A percentile compares a stretch with the other conserved stretches of the same genome.
Evolutionary conservation across 2,797 vertebrate species (phyloP).

Genomic region (Sebastes goodei): DNA sequence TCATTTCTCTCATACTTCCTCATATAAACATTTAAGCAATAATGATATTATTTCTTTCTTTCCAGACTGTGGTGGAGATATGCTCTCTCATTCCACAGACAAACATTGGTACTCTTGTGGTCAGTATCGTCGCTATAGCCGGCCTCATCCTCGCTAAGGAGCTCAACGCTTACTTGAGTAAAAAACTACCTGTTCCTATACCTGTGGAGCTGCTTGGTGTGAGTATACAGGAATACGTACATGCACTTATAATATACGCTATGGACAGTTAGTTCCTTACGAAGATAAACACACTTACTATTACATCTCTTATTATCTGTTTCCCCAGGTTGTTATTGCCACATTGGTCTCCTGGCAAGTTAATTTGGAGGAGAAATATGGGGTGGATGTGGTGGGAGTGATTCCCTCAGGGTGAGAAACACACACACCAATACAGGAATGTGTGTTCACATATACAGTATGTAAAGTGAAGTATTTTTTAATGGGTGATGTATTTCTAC

Average conservation of each 20-base stretch:
- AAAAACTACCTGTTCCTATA: constrained; percentile 88
- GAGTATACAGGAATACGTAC: constrained; percentile 31
- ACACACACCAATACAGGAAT: background rate
- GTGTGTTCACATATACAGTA: background rate
- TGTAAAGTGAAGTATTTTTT: background rate
- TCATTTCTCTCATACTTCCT: background rate
- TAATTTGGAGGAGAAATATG: constrained; percentile 76
- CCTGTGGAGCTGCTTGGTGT: constrained; percentile 93
- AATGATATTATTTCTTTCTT: constrained; percentile 21
- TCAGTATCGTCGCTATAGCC: constrained; percentile 86
- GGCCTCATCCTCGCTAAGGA: constrained; percentile 86
- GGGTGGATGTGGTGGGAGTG: constrained; percentile 87
- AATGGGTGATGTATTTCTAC: background rate
- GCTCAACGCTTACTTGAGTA: constrained; percentile 83
- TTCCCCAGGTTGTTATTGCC: constrained; percentile 86
- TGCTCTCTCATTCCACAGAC: constrained; percentile 84
- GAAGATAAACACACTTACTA: background rate
- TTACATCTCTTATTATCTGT: background rate
- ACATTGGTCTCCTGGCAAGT: constrained; percentile 88
- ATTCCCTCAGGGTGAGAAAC: constrained; percentile 91
- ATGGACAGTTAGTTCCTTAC: background rate
- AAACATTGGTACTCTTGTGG: constrained; percentile 87
- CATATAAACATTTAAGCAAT: background rate
- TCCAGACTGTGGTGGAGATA: constrained; percentile 87
- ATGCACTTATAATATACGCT: background rate